phyloP scores from a whole-genome alignment of 92 coral and sea anemone species.

The Paragorgia papillata region DNA sequence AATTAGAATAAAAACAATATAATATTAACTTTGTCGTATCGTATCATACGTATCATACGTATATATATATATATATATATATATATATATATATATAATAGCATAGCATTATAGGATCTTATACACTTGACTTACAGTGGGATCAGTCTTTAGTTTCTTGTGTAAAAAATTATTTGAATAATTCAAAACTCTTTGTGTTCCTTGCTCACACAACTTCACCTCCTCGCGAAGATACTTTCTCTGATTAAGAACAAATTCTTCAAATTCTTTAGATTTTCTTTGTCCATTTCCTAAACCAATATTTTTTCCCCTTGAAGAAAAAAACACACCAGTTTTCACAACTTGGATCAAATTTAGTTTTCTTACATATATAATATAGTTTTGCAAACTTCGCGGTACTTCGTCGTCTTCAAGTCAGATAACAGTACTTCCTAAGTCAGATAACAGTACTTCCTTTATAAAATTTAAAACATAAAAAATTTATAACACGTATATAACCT shows the following conservation, averaged over 20 bases:
- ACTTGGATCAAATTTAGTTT: too few species aligned
- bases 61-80: too few species aligned
- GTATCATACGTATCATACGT: too few species aligned
- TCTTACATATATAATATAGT: too few species aligned
- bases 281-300: conserved; percentile 99
- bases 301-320: conserved; percentile 67
- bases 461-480: too few species aligned
- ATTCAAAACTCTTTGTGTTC: conserved; percentile 82
- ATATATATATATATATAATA: not conserved
- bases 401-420: too few species aligned
- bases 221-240: conserved; percentile 74
- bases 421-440: too few species aligned
- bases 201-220: conserved; percentile 84
- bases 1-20: not conserved
- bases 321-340: not conserved
- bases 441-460: too few species aligned
- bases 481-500: too few species aligned
- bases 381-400: too few species aligned
- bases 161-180: conserved; percentile 96
- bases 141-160: conserved; percentile 96
- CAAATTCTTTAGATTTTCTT: conserved; percentile 88
- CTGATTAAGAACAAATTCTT: conserved; percentile 76
- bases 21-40: too few species aligned
- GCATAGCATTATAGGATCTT: too few species aligned
- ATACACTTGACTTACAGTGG: conserved; percentile 77